These are phyloP conservation scores for Microchrysa polita DNA, from an alignment of 2,888 invertebrate species.

Conservation along the genomic window DNA sequence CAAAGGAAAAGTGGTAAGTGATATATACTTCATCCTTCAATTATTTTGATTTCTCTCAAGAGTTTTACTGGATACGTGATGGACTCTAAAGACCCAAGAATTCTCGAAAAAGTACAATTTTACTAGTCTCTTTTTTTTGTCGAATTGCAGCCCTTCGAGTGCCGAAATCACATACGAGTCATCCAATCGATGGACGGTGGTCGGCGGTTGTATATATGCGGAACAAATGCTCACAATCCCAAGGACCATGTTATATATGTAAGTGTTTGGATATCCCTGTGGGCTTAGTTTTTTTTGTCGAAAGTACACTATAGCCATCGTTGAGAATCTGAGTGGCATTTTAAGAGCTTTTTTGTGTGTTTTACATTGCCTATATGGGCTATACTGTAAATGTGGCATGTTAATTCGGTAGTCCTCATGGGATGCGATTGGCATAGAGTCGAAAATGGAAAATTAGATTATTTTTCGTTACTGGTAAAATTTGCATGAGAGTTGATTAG, in stretches of 20 bases:
- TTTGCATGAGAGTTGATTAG: too few relatives aligned
- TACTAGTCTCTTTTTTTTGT: not conserved
- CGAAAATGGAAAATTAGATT: too few relatives aligned
- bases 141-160: conserved; percentile 85
- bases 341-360: too few relatives aligned
- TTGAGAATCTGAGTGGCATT: too few relatives aligned
- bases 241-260: conserved; percentile 95
- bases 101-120: conserved; percentile 21
- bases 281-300: not conserved
- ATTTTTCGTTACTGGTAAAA: too few relatives aligned
- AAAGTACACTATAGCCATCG: not conserved
- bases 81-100: conserved; percentile 4
- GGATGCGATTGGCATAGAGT: too few relatives aligned
- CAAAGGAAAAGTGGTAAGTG: conserved; percentile 91
- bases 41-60: conserved; percentile 35
- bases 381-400: too few relatives aligned
- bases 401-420: too few relatives aligned
- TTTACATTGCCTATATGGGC: too few relatives aligned
- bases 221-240: conserved; percentile 93
- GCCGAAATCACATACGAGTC: conserved; percentile 92
- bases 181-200: conserved; percentile 94
- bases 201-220: conserved; percentile 87
- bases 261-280: conserved; percentile 67
- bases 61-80: not conserved
- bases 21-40: conserved; percentile 19